Evolutionary conservation across 1,140 invertebrate species (phyloP).

Genomic region (Pogonomyrmex barbatus): DNA sequence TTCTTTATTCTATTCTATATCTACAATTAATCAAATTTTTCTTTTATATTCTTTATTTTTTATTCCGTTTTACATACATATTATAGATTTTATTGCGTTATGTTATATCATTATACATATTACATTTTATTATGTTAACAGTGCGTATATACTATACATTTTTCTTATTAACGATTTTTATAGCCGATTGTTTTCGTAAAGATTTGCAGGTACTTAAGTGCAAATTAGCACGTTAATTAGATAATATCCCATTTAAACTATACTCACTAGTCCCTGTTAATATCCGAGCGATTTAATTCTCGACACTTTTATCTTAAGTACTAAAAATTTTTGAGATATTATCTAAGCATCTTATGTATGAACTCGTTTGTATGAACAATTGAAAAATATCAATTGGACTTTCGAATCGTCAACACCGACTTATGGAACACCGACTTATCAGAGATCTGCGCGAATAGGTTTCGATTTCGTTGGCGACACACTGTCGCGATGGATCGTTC

Average conservation of each 20-base stretch:
- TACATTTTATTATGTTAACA: neutral
- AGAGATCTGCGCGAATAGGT: conserved; percentile 36
- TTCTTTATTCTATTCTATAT: too few species aligned
- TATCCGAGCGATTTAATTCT: conserved; percentile 21
- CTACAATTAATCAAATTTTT: too few species aligned
- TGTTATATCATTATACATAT: neutral
- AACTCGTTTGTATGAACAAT: neutral
- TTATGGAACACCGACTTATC: conserved; percentile 45
- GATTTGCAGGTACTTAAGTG: neutral
- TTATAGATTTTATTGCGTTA: neutral
- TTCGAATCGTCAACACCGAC: conserved; percentile 44
- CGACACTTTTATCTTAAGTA: neutral
- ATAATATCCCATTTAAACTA: conserved; percentile 24
- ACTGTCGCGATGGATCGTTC: conserved; percentile 30
- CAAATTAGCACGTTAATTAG: conserved; percentile 2
- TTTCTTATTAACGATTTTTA: neutral
- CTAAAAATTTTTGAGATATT: neutral
- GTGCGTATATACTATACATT: neutral
- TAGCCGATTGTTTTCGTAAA: neutral
- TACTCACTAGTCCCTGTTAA: neutral
- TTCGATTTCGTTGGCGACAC: conserved; percentile 34
- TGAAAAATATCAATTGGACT: conserved; percentile 51
- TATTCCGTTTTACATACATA: neutral
- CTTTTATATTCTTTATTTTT: neutral
- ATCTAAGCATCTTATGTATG: neutral